Conservation (phyloP, 2,888 invertebrate genomes). For the Plagodis dolabraria region DNA sequence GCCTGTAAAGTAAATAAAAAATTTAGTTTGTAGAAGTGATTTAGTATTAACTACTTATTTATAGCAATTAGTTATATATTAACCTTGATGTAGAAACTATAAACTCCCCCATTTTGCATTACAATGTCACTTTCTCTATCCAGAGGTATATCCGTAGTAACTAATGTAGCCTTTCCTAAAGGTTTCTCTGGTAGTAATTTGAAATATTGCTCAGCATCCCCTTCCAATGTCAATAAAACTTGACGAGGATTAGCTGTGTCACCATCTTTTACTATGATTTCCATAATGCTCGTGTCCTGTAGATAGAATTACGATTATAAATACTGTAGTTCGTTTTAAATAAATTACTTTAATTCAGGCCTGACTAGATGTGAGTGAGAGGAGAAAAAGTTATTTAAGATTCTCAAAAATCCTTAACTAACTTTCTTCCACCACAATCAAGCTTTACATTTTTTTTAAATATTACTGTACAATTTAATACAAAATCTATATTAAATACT, state of each 20-base stretch:
- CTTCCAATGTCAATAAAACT: slow-evolving; percentile 88
- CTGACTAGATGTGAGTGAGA: no score
- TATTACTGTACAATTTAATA: no score
- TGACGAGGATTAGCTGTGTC: slow-evolving; percentile 90
- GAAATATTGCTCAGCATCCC: slow-evolving; percentile 89
- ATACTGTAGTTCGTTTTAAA: neutral
- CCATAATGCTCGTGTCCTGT: slow-evolving; percentile 87
- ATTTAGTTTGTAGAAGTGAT: no score
- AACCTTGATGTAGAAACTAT: slow-evolving; percentile 88
- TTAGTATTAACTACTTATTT: no score
- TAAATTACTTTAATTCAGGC: no score
- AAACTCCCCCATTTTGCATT: slow-evolving; percentile 91
- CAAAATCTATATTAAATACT: slow-evolving; percentile 22
- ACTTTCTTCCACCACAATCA: no score
- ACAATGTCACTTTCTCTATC: slow-evolving; percentile 91
- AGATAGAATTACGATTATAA: slow-evolving; percentile 29
- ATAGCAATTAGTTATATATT: neutral
- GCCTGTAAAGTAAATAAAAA: slow-evolving; percentile 74
- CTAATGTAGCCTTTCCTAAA: slow-evolving; percentile 83
- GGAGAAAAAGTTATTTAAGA: no score
- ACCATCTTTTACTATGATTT: slow-evolving; percentile 91
- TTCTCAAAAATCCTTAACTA: no score
- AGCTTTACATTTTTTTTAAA: no score
- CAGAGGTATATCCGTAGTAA: slow-evolving; percentile 87
- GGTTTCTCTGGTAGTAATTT: slow-evolving; percentile 83